Conservation (phyloP, 2,113 vertebrate genomes). For the Peromyscus polionotus region DNA sequence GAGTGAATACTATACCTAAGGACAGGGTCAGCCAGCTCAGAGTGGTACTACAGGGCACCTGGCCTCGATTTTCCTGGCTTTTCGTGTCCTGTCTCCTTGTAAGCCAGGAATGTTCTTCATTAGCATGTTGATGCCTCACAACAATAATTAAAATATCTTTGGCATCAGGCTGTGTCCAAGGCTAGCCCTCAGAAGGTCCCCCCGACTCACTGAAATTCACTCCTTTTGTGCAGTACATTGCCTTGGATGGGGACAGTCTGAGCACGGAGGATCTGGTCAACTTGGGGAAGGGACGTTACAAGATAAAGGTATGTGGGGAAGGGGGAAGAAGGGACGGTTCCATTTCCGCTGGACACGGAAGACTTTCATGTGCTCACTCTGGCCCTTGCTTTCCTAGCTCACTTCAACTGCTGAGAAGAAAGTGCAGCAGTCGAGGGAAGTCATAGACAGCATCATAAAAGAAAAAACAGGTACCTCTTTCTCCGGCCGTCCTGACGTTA, state of each 20-base stretch:
- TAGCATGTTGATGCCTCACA: neutral
- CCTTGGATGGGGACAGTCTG: slow-evolving; percentile 94
- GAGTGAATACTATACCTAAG: neutral
- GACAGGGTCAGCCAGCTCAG: neutral
- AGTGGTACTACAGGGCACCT: neutral
- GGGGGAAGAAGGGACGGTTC: neutral
- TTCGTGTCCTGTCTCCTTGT: neutral
- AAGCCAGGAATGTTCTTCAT: neutral
- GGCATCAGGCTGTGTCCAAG: neutral
- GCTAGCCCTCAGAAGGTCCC: neutral
- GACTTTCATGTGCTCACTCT: neutral
- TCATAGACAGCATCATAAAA: slow-evolving; percentile 96
- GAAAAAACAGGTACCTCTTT: slow-evolving; percentile 92
- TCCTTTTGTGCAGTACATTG: slow-evolving; percentile 90
- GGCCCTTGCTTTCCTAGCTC: slow-evolving; percentile 87
- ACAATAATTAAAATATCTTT: neutral
- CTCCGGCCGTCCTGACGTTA: neutral
- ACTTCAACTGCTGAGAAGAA: slow-evolving; percentile 92
- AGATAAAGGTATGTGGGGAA: slow-evolving; percentile 94
- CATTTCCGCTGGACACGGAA: rapidly evolving
- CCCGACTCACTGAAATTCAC: slow-evolving; percentile 6
- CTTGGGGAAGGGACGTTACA: slow-evolving; percentile 95
- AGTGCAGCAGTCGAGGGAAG: slow-evolving; percentile 93
- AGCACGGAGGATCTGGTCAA: slow-evolving; percentile 94
- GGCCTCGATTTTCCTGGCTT: neutral